These are phyloP conservation scores for Ligdia adustata DNA, from an alignment of 2,888 invertebrate species.

Conservation along the genomic window DNA sequence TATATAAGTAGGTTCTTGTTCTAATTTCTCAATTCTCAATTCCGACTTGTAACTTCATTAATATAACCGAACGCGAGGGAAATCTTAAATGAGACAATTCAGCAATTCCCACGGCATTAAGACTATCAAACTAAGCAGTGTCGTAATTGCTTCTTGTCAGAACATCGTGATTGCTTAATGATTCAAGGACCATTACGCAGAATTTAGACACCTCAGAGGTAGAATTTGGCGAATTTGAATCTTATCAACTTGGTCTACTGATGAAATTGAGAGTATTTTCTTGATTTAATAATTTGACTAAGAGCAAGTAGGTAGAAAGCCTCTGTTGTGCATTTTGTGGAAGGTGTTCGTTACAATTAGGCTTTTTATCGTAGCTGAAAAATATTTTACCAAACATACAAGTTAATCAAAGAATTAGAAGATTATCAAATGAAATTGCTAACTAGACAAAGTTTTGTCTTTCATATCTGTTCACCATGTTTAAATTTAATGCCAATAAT, in stretches of 20 bases:
- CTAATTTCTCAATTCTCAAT: not conserved
- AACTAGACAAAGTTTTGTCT: too few relatives aligned
- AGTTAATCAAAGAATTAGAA: too few relatives aligned
- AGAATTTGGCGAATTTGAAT: not conserved
- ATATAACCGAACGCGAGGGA: constrained; percentile 18
- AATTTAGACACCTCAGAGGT: constrained; percentile 11
- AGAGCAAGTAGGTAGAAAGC: too few relatives aligned
- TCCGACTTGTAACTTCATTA: constrained; percentile 1
- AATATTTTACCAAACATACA: too few relatives aligned
- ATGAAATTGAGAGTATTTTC: not conserved
- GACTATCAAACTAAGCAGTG: constrained; percentile 37
- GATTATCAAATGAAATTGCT: too few relatives aligned
- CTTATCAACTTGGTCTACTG: not conserved
- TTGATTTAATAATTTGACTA: not conserved
- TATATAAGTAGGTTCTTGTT: too few relatives aligned
- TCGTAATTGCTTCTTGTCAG: constrained; percentile 37
- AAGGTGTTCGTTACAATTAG: too few relatives aligned
- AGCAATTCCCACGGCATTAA: constrained; percentile 28
- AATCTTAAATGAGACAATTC: constrained; percentile 25
- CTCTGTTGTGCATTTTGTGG: too few relatives aligned
- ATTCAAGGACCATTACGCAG: constrained; percentile 31
- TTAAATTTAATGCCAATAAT: too few relatives aligned
- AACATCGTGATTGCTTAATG: constrained; percentile 36
- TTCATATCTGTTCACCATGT: too few relatives aligned
- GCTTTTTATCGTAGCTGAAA: too few relatives aligned